Base-by-base conservation (phyloP, 2,888 invertebrate species). In the Ommatoiulus sabulosus region DNA sequence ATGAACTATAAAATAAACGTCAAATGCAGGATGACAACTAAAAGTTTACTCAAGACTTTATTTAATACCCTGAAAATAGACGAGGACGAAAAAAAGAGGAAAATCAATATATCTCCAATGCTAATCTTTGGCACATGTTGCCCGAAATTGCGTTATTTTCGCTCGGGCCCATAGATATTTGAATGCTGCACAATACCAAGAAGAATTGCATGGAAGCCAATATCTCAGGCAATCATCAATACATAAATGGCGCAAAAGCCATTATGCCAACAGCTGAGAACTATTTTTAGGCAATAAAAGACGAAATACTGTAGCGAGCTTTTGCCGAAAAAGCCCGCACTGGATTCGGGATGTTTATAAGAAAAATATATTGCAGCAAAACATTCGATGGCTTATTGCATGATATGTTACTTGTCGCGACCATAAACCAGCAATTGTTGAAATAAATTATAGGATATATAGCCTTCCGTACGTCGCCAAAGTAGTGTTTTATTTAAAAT, bases 221-320 rank as follows among this genome's bases (percentile, higher is more conserved):
- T 80, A 80, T 80, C 7, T 35, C 80, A 10, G 15, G 80, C 80
- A 35, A 80, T 80, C 80, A 80, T 80, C 80, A 80, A 80, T 80
- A 80, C 80, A 80, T 80, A 80, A 80, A 35, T 80, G 80, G 80
- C 80, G 15, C 80, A 80, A 35, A 80, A 80, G 80, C 80, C 80
- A 80, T 80, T 80, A 80, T 80, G 35, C 80, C 80, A 80, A 80
- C 80, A 80, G 80, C 80, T 80, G 80, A 80, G 80, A 80, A 80
- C 80, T 35, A 80, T 80, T 80, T 35, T 80, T 80, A 80, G 80
- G 35, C 80, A 80, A 80, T 80, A 80, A 80, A 80, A 10, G 35
- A 3, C 35, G 80, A 80, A 35, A 80, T 80, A 80, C 80, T 35
- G 80, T 0, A 80, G 80, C 15, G 35, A 35, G 24, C 24, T 1